Percentiles rank a stretch among this genome's conserved stretches.
These are phyloP conservation scores for Flexamia atlantica DNA, from an alignment of 2,888 invertebrate species.

Conservation along the genomic window DNA sequence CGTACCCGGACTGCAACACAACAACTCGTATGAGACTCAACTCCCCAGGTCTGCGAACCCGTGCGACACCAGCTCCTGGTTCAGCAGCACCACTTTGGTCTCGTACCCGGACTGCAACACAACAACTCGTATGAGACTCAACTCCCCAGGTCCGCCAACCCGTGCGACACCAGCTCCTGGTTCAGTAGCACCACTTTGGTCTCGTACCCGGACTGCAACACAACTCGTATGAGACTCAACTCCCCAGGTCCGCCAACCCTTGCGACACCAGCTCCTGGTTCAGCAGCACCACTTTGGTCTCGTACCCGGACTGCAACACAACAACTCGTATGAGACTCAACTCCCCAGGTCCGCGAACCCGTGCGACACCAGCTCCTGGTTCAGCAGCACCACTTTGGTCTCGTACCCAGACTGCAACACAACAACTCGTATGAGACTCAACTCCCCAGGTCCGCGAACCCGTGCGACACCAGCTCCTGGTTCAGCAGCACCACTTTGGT, in stretches of 20 bases:
- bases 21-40: too few species aligned
- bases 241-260: constrained; percentile 82
- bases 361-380: constrained; percentile 90
- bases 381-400: constrained; percentile 85
- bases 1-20: constrained; percentile 73
- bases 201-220: constrained; percentile 76
- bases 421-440: too few species aligned
- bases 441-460: too few species aligned
- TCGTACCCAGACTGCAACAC: constrained; percentile 75
- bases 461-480: too few species aligned
- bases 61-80: too few species aligned
- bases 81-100: too few species aligned
- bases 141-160: constrained; percentile 81
- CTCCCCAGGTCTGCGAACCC: too few species aligned
- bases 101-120: too few species aligned
- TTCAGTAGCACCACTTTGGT: constrained; percentile 87
- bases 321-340: too few species aligned
- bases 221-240: too few species aligned
- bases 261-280: constrained; percentile 92
- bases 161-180: constrained; percentile 90
- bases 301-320: constrained; percentile 73
- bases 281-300: constrained; percentile 85
- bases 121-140: too few species aligned
- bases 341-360: constrained; percentile 83
- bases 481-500: too few species aligned